Conservation (phyloP, 2,113 vertebrate genomes). For the Lagopus leucura region DNA sequence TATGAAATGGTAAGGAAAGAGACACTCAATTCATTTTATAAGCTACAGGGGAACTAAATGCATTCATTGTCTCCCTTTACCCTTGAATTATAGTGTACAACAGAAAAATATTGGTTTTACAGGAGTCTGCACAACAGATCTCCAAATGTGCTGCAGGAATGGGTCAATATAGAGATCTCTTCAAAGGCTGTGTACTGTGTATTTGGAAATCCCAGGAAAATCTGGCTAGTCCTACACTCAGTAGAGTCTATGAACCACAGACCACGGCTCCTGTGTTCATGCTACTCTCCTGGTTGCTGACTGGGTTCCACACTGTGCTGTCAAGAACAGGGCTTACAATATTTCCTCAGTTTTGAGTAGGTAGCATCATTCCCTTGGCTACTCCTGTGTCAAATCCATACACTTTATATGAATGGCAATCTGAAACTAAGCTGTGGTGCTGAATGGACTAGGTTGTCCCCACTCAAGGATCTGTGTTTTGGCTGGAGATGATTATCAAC, state of each 20-base stretch:
- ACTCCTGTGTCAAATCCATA: rapidly evolving
- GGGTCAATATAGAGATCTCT: neutral
- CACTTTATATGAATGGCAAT: neutral
- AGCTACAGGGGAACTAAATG: neutral
- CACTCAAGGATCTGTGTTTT: rapidly evolving
- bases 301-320: neutral
- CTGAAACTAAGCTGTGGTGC: neutral
- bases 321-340: neutral
- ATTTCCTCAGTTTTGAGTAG: neutral
- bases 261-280: neutral
- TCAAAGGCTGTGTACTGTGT: neutral
- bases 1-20: neutral
- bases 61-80: neutral
- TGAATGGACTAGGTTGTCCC: neutral
- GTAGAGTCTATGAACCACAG: neutral
- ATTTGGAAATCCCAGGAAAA: neutral
- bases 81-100: neutral
- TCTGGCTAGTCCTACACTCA: too few relatives aligned
- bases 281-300: neutral
- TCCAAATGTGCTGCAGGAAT: neutral
- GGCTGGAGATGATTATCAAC: neutral
- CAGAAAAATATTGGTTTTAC: neutral
- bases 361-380: rapidly evolving
- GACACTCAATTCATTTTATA: neutral
- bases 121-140: neutral